Conservation (phyloP, 2,797 vertebrate genomes). For the Malurus leucopterus region DNA sequence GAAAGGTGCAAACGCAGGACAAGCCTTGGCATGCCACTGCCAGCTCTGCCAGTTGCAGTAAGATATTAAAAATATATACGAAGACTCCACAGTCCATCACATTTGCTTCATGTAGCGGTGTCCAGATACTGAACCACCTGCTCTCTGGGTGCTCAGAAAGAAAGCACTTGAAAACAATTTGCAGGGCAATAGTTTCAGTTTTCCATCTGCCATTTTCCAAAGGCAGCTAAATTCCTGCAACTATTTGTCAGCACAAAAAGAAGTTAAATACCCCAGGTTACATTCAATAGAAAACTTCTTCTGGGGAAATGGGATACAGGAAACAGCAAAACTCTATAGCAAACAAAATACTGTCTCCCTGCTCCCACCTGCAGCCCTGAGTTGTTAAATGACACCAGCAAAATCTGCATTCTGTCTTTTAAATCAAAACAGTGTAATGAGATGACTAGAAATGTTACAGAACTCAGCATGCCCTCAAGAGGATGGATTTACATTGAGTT, state of each 20-base stretch:
- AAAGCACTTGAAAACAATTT: background rate
- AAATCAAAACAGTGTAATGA: background rate
- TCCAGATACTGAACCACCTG: background rate
- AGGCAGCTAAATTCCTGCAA: background rate
- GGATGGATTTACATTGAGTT: background rate
- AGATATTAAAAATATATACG: background rate
- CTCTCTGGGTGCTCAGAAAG: background rate
- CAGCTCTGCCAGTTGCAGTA: background rate
- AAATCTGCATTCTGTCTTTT: constrained; percentile 1
- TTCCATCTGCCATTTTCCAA: background rate
- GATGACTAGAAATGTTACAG: background rate
- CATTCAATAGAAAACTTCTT: constrained; percentile 4
- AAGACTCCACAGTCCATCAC: background rate
- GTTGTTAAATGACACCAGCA: background rate
- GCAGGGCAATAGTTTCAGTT: background rate
- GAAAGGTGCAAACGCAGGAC: background rate
- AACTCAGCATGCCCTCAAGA: background rate
- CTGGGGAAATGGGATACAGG: constrained; percentile 2
- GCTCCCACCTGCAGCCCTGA: background rate
- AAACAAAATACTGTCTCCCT: constrained; percentile 18
- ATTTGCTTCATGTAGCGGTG: background rate
- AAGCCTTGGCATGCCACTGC: background rate
- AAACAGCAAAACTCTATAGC: constrained; percentile 20
- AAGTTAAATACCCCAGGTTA: background rate
- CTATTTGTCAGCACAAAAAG: background rate